These are phyloP conservation scores for Gortyna flavago DNA, from an alignment of 2,888 invertebrate genomes.

Conservation along the genomic window DNA sequence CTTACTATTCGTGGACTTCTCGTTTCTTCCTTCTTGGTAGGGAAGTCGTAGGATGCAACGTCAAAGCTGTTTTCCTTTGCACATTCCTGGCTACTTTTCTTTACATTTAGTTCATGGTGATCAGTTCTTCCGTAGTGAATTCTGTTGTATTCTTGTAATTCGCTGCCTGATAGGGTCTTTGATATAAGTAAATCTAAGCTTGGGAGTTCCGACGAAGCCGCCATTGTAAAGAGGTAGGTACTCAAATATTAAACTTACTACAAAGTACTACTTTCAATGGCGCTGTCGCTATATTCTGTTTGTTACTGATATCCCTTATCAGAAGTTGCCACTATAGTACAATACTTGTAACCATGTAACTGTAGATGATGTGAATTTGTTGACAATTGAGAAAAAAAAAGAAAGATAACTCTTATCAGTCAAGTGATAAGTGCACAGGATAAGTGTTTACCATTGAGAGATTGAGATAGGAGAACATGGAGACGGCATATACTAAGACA, in stretches of 20 bases:
- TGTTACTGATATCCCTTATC: slow-evolving; percentile 33
- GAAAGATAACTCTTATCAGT: slow-evolving; percentile 2
- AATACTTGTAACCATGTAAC: no score
- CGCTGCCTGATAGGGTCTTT: slow-evolving; percentile 78
- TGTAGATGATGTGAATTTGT: slow-evolving; percentile 1
- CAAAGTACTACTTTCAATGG: slow-evolving; percentile 4
- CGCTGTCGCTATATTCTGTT: not conserved
- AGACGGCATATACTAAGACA: no score
- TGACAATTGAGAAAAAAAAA: slow-evolving; percentile 20
- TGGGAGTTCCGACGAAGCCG: slow-evolving; percentile 73
- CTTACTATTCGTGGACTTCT: slow-evolving; percentile 93
- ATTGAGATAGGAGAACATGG: no score
- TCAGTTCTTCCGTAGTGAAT: slow-evolving; percentile 94
- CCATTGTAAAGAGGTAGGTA: slow-evolving; percentile 65
- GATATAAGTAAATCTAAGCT: slow-evolving; percentile 81
- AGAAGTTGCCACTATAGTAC: slow-evolving; percentile 21
- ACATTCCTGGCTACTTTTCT: slow-evolving; percentile 82
- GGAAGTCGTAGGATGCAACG: slow-evolving; percentile 93
- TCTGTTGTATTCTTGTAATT: slow-evolving; percentile 92
- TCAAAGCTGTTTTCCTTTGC: slow-evolving; percentile 92
- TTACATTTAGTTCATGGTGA: slow-evolving; percentile 87
- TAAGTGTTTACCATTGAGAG: no score
- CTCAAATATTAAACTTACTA: not conserved
- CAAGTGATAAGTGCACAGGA: no score
- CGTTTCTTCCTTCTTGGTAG: slow-evolving; percentile 92